phyloP scores from a whole-genome alignment of 2,888 invertebrate species.

The Hirtodrosophila confusa region DNA sequence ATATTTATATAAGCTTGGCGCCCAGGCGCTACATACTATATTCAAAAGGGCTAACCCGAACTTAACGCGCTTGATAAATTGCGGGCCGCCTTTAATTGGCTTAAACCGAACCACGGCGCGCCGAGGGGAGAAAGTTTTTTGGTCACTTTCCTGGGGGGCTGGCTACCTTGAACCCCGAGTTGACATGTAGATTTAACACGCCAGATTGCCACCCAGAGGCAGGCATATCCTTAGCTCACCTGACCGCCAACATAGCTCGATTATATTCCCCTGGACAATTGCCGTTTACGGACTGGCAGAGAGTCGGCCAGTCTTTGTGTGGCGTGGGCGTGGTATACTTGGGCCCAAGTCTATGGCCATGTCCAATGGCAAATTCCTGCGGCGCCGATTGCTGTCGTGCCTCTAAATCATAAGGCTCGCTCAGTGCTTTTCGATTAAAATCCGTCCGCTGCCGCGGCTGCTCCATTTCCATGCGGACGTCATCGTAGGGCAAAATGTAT shows the following conservation, averaged over 20 bases:
- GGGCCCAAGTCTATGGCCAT: conserved; percentile 39
- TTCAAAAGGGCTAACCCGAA: conserved; percentile 31
- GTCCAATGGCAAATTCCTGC: conserved; percentile 67
- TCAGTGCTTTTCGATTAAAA: conserved; percentile 71
- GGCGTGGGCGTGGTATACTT: conserved; percentile 67
- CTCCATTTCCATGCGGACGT: conserved; percentile 27
- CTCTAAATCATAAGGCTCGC: conserved; percentile 69
- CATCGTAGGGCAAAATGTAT: conserved; percentile 34
- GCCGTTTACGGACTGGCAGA: conserved; percentile 59
- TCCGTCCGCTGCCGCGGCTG: conserved; percentile 41
- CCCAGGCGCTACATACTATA: conserved; percentile 14
- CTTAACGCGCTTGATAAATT: conserved; percentile 53
- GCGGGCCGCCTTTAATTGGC: conserved; percentile 55
- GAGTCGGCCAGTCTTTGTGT: conserved; percentile 69
- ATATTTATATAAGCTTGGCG: conserved; percentile 42
- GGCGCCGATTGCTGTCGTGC: conserved; percentile 68
- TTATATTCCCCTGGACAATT: conserved; percentile 76
- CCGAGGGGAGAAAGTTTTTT: conserved; percentile 50
- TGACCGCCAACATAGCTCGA: conserved; percentile 70
- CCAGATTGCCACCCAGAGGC: conserved; percentile 60
- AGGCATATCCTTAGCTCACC: conserved; percentile 63
- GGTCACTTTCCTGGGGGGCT: conserved; percentile 24
- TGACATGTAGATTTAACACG: conserved; percentile 28
- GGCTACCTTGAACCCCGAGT: conserved; percentile 48
- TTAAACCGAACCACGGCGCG: conserved; percentile 25